Evolutionary conservation across 2,888 invertebrate species (phyloP), one percentile per base, ranked within the genome.

Genomic region (Ditylenchus weischeri): DNA sequence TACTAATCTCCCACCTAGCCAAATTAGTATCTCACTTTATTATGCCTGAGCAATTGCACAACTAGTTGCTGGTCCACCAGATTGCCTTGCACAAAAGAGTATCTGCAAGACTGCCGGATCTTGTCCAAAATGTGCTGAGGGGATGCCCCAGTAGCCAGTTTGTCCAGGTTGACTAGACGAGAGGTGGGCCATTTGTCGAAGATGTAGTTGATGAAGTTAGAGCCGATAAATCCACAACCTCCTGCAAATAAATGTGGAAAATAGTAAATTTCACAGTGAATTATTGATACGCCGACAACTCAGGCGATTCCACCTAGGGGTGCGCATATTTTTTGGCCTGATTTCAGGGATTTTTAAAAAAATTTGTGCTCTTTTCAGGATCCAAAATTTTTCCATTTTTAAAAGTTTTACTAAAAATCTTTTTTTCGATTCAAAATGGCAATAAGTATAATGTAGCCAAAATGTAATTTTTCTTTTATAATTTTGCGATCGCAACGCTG

Each of bases 201-300:
- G 50, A 77, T 75, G 68, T 73, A 76, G 67, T 81, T 81, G 66
- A 82, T 78, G 70, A 80, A 81, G 69, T 81, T 81, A 47, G 81
- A 81, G 48, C 80, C 81, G 65, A 81, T 81, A 69, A 82, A 81
- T 50, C 81, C 81, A 70, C 79, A 81, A 36, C 81, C 81, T 43
- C 81, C 81, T 58, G 80, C 29, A 54, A 54, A 15, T 23, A 19
- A 50, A 50, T 19, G 2, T 50, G 50, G 18, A 21, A 50, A 50
- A 50, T 50, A 21, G 50, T 2, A 6, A 50, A 50, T 29, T 80
- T 62, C 79, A 73, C 69, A 80, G 69, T 67, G 77, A n/a, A n/a
- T n/a, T 73, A 63, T 73, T 71, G 29, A 5, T 29, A 4, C n/a
- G n/a, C n/a, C n/a, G n/a, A n/a, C 5, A 29, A 29, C 5, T 29